Percentiles rank a stretch among this genome's conserved stretches.
Evolutionary conservation across 2,113 vertebrate genomes (phyloP).

Genomic region (Clinocottus analis): DNA sequence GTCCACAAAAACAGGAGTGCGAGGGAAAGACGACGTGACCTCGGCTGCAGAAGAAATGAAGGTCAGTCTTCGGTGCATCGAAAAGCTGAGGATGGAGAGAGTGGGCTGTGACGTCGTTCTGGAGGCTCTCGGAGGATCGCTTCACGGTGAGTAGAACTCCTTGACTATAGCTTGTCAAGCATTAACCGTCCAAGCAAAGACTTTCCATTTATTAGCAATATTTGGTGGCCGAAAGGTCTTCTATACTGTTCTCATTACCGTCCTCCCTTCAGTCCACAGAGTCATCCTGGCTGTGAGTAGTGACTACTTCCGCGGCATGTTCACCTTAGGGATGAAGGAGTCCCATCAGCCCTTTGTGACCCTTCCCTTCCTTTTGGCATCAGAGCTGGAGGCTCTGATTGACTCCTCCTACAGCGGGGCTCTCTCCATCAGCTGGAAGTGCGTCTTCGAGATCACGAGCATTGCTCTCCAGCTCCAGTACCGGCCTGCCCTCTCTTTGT

Average conservation of each 20-base stretch:
- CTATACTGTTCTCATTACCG: not conserved
- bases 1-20: not conserved
- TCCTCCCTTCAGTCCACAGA: conserved; percentile 85
- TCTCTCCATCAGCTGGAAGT: conserved; percentile 83
- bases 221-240: not conserved
- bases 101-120: conserved; percentile 89
- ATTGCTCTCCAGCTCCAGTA: conserved; percentile 89
- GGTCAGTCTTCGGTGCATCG: conserved; percentile 79
- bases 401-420: conserved; percentile 87
- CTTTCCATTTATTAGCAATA: not conserved
- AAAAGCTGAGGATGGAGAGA: conserved; percentile 76
- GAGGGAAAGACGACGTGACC: not conserved
- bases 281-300: conserved; percentile 88
- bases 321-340: conserved; percentile 91
- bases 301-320: conserved; percentile 92
- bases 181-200: not conserved
- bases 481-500: conserved; percentile 86
- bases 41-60: conserved; percentile 80
- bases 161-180: not conserved
- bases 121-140: conserved; percentile 73
- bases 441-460: conserved; percentile 85
- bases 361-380: conserved; percentile 77
- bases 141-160: conserved; percentile 78
- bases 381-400: conserved; percentile 86
- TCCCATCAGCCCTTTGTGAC: conserved; percentile 74